phyloP scores from a whole-genome alignment of 2,113 vertebrate genomes.

The Alces alces region DNA sequence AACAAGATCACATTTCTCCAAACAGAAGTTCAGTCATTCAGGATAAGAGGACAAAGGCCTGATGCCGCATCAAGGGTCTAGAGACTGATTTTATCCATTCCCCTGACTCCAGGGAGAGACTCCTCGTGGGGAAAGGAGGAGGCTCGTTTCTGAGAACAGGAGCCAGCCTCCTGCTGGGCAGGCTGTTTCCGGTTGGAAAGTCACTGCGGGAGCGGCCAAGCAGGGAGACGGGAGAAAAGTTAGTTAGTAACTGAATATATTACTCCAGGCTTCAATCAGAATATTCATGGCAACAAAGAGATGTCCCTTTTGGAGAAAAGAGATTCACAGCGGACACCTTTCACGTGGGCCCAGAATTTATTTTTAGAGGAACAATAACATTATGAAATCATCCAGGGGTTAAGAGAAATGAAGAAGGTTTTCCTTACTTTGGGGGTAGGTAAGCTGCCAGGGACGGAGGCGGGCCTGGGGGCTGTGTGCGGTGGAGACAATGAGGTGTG shows the following conservation, averaged over 20 bases:
- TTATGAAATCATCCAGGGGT: neutral
- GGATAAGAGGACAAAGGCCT: neutral
- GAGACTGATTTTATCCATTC: neutral
- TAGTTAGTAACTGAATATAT: neutral
- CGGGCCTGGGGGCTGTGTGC: neutral
- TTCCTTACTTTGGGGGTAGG: neutral
- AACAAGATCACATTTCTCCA: neutral
- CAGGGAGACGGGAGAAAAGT: slow-evolving; percentile 39
- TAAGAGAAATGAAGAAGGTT: neutral
- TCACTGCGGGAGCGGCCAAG: slow-evolving; percentile 20
- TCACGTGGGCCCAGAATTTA: neutral
- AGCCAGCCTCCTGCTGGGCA: slow-evolving; percentile 32
- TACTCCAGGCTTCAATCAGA: neutral
- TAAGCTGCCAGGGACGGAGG: neutral
- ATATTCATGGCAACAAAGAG: neutral
- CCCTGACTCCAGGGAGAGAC: slow-evolving; percentile 20
- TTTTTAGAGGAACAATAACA: neutral
- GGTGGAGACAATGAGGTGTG: slow-evolving; percentile 53
- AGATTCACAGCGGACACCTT: neutral
- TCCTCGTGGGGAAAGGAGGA: neutral
- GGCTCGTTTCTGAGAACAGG: neutral
- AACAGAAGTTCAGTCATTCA: neutral
- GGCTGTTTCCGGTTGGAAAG: slow-evolving; percentile 34
- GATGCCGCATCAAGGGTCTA: neutral
- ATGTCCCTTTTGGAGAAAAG: neutral